These are phyloP conservation scores for Dicroscelio sp. DNA, from an alignment of 2,888 invertebrate genomes.

Conservation along the genomic window DNA sequence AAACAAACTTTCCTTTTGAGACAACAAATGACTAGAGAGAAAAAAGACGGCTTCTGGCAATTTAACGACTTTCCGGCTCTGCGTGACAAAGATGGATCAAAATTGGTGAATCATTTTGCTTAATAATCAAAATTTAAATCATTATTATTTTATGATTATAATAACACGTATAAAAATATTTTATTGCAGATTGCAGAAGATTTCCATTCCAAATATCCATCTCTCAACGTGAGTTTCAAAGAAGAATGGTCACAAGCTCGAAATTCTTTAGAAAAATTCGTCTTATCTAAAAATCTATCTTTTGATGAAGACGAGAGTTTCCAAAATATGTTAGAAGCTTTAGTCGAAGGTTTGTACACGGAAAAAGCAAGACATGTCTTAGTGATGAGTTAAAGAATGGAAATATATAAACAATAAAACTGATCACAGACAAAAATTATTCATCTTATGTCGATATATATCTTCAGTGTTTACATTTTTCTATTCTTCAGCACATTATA, in stretches of 20 bases:
- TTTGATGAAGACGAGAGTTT: not conserved
- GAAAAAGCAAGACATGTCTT: too few species aligned
- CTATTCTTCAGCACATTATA: too few species aligned
- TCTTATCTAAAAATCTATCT: not conserved
- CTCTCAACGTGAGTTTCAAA: not conserved
- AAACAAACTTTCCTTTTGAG: not conserved
- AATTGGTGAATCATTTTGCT: not conserved
- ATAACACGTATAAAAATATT: not conserved
- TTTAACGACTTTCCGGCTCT: not conserved
- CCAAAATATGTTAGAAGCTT: not conserved
- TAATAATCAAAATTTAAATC: not conserved
- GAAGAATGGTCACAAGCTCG: not conserved
- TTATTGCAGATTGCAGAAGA: not conserved
- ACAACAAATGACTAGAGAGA: not conserved
- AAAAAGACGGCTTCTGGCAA: not conserved
- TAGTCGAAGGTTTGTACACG: not conserved
- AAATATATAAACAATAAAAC: not conserved
- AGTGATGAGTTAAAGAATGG: too few species aligned
- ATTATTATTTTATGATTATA: not conserved
- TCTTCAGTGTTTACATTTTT: not conserved
- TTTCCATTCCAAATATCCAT: not conserved
- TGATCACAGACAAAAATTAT: too few species aligned
- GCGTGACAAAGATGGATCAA: not conserved
- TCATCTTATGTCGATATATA: not conserved
- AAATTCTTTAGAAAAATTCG: not conserved